Percentiles rank a stretch among this genome's conserved stretches.
Evolutionary conservation across 2,888 invertebrate species (phyloP).

Genomic region (Oxycera nigricornis): DNA sequence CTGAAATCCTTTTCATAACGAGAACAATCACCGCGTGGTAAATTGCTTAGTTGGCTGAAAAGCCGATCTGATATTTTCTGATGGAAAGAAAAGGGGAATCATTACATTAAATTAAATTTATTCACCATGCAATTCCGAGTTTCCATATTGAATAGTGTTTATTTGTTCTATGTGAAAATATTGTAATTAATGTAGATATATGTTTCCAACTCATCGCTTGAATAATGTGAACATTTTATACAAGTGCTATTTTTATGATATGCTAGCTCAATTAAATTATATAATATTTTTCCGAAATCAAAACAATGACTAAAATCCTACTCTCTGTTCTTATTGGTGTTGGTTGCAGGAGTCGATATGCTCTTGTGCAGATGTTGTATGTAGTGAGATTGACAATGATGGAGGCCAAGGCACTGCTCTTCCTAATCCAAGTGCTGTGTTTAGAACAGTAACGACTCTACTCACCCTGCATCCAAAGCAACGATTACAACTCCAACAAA

Average conservation of each 20-base stretch:
- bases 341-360: conserved; percentile 73
- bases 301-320: conserved; percentile 23
- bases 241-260: not conserved
- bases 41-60: no score
- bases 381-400: conserved; percentile 55
- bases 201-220: no score
- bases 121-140: no score
- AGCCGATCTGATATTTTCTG: no score
- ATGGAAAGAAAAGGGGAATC: no score
- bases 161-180: no score
- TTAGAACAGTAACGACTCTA: conserved; percentile 58
- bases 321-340: conserved; percentile 64
- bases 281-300: not conserved
- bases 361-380: conserved; percentile 69
- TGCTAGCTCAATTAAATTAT: not conserved
- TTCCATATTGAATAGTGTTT: no score
- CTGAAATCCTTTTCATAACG: no score
- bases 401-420: conserved; percentile 51
- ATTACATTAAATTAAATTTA: no score
- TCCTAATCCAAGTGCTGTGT: conserved; percentile 58
- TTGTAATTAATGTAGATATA: no score
- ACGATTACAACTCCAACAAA: conserved; percentile 63
- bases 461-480: conserved; percentile 60
- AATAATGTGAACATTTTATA: no score
- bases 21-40: no score